Evolutionary conservation across 1,140 invertebrate genomes (phyloP).

Genomic region (Aphidius gifuensis): DNA sequence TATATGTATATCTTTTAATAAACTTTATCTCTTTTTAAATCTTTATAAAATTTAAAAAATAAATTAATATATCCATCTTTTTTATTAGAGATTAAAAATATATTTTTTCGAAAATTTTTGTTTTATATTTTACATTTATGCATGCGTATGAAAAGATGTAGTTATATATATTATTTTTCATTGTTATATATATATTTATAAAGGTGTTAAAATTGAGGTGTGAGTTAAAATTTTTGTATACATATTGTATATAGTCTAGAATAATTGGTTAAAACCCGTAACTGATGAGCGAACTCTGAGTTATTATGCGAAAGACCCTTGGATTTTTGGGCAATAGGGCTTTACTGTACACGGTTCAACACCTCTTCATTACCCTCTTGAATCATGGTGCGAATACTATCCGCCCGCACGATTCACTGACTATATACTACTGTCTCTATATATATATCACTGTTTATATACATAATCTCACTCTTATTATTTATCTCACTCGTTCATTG

Average conservation of each 20-base stretch:
- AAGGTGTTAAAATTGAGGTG: too few relatives aligned
- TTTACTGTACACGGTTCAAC: constrained; percentile 53
- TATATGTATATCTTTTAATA: too few relatives aligned
- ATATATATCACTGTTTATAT: constrained; percentile 11
- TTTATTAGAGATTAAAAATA: too few relatives aligned
- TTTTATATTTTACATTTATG: too few relatives aligned
- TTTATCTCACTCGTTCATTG: background rate
- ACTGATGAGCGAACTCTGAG: constrained; percentile 52
- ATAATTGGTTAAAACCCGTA: constrained; percentile 56
- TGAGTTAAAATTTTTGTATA: too few relatives aligned
- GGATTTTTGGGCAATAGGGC: constrained; percentile 36
- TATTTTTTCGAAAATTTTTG: too few relatives aligned
- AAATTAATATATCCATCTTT: too few relatives aligned
- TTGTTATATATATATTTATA: too few relatives aligned
- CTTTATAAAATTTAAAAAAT: too few relatives aligned
- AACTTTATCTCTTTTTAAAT: too few relatives aligned
- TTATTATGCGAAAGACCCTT: constrained; percentile 51
- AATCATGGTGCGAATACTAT: constrained; percentile 31
- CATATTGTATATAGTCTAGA: background rate
- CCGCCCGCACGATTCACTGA: constrained; percentile 28
- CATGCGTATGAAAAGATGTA: too few relatives aligned
- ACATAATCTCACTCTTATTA: constrained; percentile 4
- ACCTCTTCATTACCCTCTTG: constrained; percentile 55
- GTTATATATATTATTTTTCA: too few relatives aligned
- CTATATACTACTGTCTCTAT: constrained; percentile 13